These are phyloP conservation scores for Nasonia longicornis DNA, from an alignment of 1,140 invertebrate genomes.

Conservation along the genomic window DNA sequence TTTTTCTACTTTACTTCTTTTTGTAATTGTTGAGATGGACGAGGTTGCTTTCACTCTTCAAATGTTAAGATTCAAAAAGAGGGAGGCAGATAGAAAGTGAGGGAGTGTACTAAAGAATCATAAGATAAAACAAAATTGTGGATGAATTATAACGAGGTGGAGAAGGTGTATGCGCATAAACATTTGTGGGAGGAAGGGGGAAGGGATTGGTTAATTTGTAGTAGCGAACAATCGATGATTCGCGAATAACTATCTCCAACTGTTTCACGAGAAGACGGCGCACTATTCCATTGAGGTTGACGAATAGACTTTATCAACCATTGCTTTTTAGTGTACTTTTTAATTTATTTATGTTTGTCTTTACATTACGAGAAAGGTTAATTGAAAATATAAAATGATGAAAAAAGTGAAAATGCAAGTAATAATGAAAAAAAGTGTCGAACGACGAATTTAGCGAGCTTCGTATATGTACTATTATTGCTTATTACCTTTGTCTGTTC, in stretches of 20 bases:
- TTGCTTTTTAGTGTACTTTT: slow-evolving; percentile 39
- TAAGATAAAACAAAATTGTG: slow-evolving; percentile 5
- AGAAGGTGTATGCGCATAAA: neutral
- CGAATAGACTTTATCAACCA: slow-evolving; percentile 25
- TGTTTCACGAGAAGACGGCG: slow-evolving; percentile 32
- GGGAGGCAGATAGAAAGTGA: neutral
- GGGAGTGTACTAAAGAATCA: neutral
- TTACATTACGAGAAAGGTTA: slow-evolving; percentile 10
- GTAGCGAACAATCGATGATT: slow-evolving; percentile 34
- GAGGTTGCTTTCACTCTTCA: slow-evolving; percentile 13
- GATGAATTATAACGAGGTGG: neutral
- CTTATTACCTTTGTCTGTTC: slow-evolving; percentile 31
- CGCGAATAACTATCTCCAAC: slow-evolving; percentile 33
- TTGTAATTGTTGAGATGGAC: neutral
- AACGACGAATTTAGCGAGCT: slow-evolving; percentile 41
- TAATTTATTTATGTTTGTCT: slow-evolving; percentile 45
- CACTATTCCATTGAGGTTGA: slow-evolving; percentile 33
- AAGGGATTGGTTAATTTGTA: slow-evolving; percentile 28
- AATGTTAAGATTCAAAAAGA: neutral
- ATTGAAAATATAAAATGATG: slow-evolving; percentile 19
- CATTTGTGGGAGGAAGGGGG: neutral
- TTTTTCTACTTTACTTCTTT: neutral
- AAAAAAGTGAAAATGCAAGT: slow-evolving; percentile 18
- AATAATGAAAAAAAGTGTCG: slow-evolving; percentile 32
- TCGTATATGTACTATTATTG: slow-evolving; percentile 33